phyloP scores from a whole-genome alignment of 2,888 invertebrate species.

The Harmothoe impar region DNA sequence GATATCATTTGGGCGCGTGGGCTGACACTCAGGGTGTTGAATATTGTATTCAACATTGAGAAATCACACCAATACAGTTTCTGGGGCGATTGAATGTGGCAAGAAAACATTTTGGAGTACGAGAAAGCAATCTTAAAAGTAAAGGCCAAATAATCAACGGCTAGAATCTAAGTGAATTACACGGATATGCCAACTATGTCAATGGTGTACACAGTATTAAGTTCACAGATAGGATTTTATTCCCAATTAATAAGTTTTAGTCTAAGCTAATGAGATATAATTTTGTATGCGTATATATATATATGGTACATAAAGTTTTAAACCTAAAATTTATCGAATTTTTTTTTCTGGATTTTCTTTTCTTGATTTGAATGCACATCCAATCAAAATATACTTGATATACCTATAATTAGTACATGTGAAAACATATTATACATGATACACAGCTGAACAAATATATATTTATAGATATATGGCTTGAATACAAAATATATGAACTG shows the following conservation, averaged over 20 bases:
- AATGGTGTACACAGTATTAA: background rate
- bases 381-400: background rate
- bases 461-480: background rate
- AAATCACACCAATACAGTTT: background rate
- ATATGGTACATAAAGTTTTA: no score
- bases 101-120: background rate
- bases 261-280: background rate
- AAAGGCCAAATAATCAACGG: background rate
- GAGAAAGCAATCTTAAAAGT: background rate
- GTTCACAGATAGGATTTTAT: background rate
- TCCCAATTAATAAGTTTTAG: background rate
- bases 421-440: background rate
- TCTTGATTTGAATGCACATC: background rate
- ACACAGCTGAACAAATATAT: background rate
- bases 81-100: conserved; percentile 5
- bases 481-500: no score
- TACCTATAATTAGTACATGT: background rate
- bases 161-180: background rate
- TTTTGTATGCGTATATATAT: background rate
- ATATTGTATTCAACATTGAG: background rate
- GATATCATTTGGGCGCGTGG: conserved; percentile 11
- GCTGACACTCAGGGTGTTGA: background rate
- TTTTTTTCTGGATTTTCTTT: background rate
- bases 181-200: background rate
- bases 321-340: no score